Conservation (phyloP, 2,888 invertebrate genomes). For the Aspidapion aeneum region DNA sequence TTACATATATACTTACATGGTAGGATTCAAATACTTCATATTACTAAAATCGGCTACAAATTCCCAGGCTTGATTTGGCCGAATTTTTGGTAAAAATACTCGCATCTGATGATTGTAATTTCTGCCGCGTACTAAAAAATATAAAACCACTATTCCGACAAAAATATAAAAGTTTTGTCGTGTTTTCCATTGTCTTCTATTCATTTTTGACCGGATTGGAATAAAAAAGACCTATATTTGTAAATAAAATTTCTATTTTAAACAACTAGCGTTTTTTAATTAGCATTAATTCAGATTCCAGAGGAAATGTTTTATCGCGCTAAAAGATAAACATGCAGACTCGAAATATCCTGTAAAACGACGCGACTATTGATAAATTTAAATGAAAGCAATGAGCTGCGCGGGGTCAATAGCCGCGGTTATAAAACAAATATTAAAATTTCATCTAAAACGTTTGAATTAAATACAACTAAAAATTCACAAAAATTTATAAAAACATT, state of each 20-base stretch:
- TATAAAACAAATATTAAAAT: too few relatives aligned
- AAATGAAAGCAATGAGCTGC: too few relatives aligned
- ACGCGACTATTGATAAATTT: too few relatives aligned
- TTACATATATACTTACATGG: slow-evolving; percentile 64
- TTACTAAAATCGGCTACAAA: slow-evolving; percentile 74
- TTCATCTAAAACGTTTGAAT: too few relatives aligned
- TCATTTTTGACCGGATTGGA: slow-evolving; percentile 36
- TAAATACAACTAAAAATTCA: too few relatives aligned
- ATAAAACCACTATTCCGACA: slow-evolving; percentile 32
- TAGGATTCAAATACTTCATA: slow-evolving; percentile 66
- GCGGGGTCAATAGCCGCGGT: too few relatives aligned
- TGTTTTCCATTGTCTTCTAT: slow-evolving; percentile 41
- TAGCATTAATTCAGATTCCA: not conserved
- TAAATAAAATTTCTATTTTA: not conserved
- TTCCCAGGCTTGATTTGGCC: slow-evolving; percentile 65
- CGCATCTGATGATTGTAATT: slow-evolving; percentile 49
- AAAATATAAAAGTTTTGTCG: slow-evolving; percentile 32
- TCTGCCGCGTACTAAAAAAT: slow-evolving; percentile 39
- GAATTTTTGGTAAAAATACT: slow-evolving; percentile 52
- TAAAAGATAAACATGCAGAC: not conserved
- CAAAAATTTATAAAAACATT: too few relatives aligned
- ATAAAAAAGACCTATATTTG: too few relatives aligned
- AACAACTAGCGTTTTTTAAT: not conserved
- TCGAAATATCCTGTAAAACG: not conserved
- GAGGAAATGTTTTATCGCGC: not conserved